Evolutionary conservation across 1,140 invertebrate species (phyloP).

Genomic region (Pseudomyrmex flavicornis): DNA sequence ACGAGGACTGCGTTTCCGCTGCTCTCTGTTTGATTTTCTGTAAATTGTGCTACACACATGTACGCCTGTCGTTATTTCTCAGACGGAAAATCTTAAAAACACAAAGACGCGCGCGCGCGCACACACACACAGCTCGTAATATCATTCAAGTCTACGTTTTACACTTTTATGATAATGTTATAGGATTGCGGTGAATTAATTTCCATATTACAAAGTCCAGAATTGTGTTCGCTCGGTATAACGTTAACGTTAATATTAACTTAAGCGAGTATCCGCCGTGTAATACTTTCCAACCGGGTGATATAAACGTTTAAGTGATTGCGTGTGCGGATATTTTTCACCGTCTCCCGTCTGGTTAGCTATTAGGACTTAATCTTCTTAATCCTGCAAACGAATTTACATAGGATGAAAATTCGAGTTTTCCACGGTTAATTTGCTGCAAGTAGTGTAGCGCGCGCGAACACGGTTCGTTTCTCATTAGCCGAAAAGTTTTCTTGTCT

Average conservation of each 20-base stretch:
- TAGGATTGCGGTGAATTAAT: background rate
- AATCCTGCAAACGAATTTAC: slow-evolving; percentile 37
- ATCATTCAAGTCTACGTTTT: background rate
- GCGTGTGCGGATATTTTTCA: slow-evolving; percentile 38
- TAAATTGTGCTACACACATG: background rate
- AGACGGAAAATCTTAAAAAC: too few species aligned
- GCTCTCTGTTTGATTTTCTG: slow-evolving; percentile 25
- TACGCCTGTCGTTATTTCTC: background rate
- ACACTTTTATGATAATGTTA: background rate
- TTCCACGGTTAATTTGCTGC: slow-evolving; percentile 41
- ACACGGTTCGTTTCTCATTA: slow-evolving; percentile 52
- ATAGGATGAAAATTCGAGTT: slow-evolving; percentile 38
- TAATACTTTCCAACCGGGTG: background rate
- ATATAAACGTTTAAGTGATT: slow-evolving; percentile 8
- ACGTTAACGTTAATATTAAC: slow-evolving; percentile 20
- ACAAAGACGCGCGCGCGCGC: too few species aligned
- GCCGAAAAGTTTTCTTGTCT: slow-evolving; percentile 54
- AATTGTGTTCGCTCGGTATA: background rate
- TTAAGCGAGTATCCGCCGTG: background rate
- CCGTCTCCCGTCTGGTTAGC: slow-evolving; percentile 30
- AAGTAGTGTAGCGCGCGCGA: background rate
- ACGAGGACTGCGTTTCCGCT: slow-evolving; percentile 2
- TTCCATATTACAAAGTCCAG: background rate
- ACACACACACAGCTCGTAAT: background rate
- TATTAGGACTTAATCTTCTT: slow-evolving; percentile 43